A percentile compares a stretch with the other conserved stretches of the same genome.
These are phyloP conservation scores for Seriola aureovittata DNA, from an alignment of 2,113 vertebrate genomes.

Conservation along the genomic window DNA sequence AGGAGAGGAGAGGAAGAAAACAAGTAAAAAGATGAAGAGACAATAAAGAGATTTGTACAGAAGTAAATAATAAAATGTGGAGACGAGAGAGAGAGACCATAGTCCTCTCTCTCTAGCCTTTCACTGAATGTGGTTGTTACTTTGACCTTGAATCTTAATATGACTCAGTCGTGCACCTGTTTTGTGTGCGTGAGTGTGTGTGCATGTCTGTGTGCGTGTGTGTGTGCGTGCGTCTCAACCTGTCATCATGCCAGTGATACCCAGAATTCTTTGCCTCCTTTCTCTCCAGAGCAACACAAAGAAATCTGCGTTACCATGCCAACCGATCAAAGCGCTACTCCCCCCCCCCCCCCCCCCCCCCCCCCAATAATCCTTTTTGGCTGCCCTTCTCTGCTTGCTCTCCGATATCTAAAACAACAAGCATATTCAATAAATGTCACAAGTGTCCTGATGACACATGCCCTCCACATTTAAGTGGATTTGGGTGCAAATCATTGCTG, in stretches of 20 bases:
- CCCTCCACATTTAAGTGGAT: slow-evolving; percentile 8
- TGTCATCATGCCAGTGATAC: slow-evolving; percentile 70
- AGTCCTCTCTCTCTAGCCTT: slow-evolving; percentile 15
- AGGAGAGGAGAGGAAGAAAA: slow-evolving; percentile 29
- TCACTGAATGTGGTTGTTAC: slow-evolving; percentile 33
- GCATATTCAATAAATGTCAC: slow-evolving; percentile 42
- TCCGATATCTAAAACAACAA: slow-evolving; percentile 47
- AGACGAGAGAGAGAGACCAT: not conserved
- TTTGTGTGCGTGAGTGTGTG: slow-evolving; percentile 33
- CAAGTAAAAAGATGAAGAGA: slow-evolving; percentile 12
- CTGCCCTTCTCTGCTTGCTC: slow-evolving; percentile 34
- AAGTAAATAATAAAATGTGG: slow-evolving; percentile 8
- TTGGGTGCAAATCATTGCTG: slow-evolving; percentile 1
- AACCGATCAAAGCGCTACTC: slow-evolving; percentile 73
- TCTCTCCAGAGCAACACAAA: slow-evolving; percentile 72
- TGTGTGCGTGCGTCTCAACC: slow-evolving; percentile 36
- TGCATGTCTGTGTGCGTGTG: slow-evolving; percentile 17
- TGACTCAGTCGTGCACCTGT: slow-evolving; percentile 68
- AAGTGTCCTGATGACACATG: slow-evolving; percentile 17
- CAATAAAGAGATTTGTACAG: slow-evolving; percentile 21
- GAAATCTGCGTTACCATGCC: slow-evolving; percentile 81
- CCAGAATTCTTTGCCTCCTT: slow-evolving; percentile 70
- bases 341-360: slow-evolving; percentile 35
- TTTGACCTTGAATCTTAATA: slow-evolving; percentile 77
- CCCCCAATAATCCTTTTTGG: slow-evolving; percentile 60